Evolutionary conservation across 2,113 vertebrate species (phyloP).

Genomic region (Ascaphus truei): DNA sequence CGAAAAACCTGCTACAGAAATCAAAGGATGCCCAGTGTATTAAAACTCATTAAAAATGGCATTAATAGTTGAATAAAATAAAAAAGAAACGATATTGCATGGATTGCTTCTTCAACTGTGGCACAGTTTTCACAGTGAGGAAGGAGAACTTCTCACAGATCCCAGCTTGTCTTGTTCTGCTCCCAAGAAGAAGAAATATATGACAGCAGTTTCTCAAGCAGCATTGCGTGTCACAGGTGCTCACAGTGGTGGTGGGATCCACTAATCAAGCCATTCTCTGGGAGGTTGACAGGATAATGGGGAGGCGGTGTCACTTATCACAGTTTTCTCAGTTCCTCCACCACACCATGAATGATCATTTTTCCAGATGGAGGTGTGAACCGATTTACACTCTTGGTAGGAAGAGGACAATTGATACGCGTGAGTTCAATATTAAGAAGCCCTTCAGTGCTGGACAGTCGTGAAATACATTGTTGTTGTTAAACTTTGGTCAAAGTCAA

Average conservation of each 20-base stretch:
- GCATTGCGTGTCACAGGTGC: neutral
- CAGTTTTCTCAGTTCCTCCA: neutral
- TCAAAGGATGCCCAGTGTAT: no score
- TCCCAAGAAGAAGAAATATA: neutral
- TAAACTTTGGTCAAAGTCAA: no score
- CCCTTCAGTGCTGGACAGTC: no score
- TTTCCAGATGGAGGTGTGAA: constrained; percentile 11
- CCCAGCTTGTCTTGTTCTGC: neutral
- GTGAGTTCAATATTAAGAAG: neutral
- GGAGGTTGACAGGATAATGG: neutral
- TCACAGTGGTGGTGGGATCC: neutral
- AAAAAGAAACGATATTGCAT: no score
- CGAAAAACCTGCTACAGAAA: no score
- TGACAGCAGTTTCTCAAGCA: neutral
- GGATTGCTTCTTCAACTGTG: no score
- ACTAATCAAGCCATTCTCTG: neutral
- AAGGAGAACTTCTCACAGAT: no score
- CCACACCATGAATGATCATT: neutral
- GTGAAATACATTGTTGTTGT: no score
- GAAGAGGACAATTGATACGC: neutral
- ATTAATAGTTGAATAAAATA: no score
- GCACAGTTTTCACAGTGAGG: no score
- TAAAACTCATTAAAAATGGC: no score
- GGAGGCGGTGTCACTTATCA: neutral
- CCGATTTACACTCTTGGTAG: neutral